Percentiles rank a stretch among this genome's conserved stretches.
These are phyloP conservation scores for Sycobia sp. DNA, from an alignment of 1,140 invertebrate genomes.

Conservation along the genomic window DNA sequence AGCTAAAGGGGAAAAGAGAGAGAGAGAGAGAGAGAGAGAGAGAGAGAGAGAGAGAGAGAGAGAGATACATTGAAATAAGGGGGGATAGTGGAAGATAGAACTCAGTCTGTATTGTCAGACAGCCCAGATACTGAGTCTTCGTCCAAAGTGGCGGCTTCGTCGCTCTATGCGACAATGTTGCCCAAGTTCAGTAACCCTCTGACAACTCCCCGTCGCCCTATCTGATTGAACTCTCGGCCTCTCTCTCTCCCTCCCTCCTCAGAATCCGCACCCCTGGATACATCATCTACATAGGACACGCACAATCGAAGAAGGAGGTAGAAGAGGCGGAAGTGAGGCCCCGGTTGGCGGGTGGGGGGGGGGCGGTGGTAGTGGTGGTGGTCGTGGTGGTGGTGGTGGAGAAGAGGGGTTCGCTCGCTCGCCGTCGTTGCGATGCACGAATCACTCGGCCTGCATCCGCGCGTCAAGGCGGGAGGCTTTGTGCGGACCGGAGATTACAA, in stretches of 20 bases:
- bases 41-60: background rate
- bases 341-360: background rate
- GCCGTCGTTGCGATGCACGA: slow-evolving; percentile 41
- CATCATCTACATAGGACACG: slow-evolving; percentile 19
- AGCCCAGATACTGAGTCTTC: background rate
- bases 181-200: slow-evolving; percentile 43
- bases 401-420: background rate
- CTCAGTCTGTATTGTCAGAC: slow-evolving; percentile 15
- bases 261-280: background rate
- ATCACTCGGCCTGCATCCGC: slow-evolving; percentile 54
- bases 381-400: background rate
- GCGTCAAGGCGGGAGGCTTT: slow-evolving; percentile 54
- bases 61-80: too few species aligned
- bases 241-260: background rate
- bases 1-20: background rate
- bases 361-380: slow-evolving; percentile 1
- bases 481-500: slow-evolving; percentile 63
- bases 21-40: background rate
- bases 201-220: background rate
- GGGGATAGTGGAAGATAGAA: background rate
- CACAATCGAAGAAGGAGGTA: too few species aligned
- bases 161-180: slow-evolving; percentile 30
- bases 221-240: slow-evolving; percentile 50
- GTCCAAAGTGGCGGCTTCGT: slow-evolving; percentile 20
- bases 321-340: too few species aligned